phyloP scores from a whole-genome alignment of 1,140 invertebrate genomes.

The Drosophila ogumai region DNA sequence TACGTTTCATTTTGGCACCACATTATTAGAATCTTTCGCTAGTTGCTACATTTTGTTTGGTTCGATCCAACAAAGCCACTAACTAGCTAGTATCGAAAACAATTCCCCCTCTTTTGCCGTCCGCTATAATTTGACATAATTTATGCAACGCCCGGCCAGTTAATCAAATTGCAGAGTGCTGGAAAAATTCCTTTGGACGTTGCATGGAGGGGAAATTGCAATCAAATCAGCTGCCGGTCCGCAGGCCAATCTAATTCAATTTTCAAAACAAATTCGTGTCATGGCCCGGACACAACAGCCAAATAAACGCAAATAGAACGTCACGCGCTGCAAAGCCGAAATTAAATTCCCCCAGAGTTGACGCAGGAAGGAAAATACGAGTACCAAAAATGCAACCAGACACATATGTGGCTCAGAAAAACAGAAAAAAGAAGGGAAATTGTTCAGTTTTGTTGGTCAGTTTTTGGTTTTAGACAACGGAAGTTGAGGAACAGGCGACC shows the following conservation, averaged over 20 bases:
- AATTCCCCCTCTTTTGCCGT: neutral
- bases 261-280: slow-evolving; percentile 76
- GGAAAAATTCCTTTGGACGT: slow-evolving; percentile 67
- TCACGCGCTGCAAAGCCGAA: slow-evolving; percentile 75
- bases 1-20: neutral
- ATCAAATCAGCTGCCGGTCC: slow-evolving; percentile 78
- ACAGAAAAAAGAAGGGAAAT: neutral
- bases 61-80: slow-evolving; percentile 31
- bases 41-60: slow-evolving; percentile 6
- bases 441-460: slow-evolving; percentile 30
- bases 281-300: slow-evolving; percentile 35
- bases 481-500: slow-evolving; percentile 64
- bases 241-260: slow-evolving; percentile 79
- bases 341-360: slow-evolving; percentile 62
- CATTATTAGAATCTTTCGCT: neutral
- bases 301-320: slow-evolving; percentile 59
- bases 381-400: slow-evolving; percentile 31
- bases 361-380: slow-evolving; percentile 41
- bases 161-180: slow-evolving; percentile 74
- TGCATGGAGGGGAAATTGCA: slow-evolving; percentile 60
- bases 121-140: slow-evolving; percentile 65
- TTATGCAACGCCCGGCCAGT: slow-evolving; percentile 66
- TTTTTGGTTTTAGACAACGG: slow-evolving; percentile 57
- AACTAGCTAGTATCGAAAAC: slow-evolving; percentile 43
- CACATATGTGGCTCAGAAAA: slow-evolving; percentile 38